Percentiles rank a stretch among this genome's conserved stretches.
These are phyloP conservation scores for Entomobrya multifasciata DNA, from an alignment of 2,888 invertebrate genomes.

Conservation along the genomic window DNA sequence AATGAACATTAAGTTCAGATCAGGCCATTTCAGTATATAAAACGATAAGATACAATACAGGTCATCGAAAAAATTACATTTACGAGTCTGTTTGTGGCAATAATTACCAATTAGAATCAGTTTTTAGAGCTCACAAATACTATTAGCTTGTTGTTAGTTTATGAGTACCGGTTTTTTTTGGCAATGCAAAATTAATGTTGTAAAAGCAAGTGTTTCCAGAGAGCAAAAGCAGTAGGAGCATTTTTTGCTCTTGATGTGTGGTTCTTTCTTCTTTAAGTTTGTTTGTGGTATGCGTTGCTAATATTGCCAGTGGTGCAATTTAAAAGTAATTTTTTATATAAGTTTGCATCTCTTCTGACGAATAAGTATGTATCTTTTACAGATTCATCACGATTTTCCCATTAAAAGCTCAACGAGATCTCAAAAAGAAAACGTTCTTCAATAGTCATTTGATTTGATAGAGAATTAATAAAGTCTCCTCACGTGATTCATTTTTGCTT, in stretches of 20 bases:
- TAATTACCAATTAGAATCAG: conserved; percentile 64
- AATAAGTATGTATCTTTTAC: conserved; percentile 40
- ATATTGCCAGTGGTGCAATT: conserved; percentile 29
- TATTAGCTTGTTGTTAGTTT: conserved; percentile 43
- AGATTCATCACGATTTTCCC: conserved; percentile 69
- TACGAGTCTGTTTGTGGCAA: conserved; percentile 39
- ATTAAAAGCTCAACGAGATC: conserved; percentile 52
- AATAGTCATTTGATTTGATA: conserved; percentile 50
- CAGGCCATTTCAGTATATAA: not conserved
- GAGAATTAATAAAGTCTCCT: too few relatives aligned
- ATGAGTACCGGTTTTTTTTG: conserved; percentile 71
- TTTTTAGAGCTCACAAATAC: conserved; percentile 38
- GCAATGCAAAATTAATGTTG: not conserved
- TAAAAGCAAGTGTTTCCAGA: conserved; percentile 7
- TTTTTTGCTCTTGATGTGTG: conserved; percentile 7
- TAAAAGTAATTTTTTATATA: conserved; percentile 35
- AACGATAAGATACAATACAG: too few relatives aligned
- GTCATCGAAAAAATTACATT: too few relatives aligned
- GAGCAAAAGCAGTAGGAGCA: not conserved
- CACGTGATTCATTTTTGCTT: too few relatives aligned
- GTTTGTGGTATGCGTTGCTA: not conserved
- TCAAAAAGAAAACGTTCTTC: conserved; percentile 29
- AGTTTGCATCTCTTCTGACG: conserved; percentile 35
- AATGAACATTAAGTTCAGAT: not conserved
- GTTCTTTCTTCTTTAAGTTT: not conserved